Evolutionary conservation across 2,797 vertebrate species (phyloP).

Genomic region (Sebastes miniatus): DNA sequence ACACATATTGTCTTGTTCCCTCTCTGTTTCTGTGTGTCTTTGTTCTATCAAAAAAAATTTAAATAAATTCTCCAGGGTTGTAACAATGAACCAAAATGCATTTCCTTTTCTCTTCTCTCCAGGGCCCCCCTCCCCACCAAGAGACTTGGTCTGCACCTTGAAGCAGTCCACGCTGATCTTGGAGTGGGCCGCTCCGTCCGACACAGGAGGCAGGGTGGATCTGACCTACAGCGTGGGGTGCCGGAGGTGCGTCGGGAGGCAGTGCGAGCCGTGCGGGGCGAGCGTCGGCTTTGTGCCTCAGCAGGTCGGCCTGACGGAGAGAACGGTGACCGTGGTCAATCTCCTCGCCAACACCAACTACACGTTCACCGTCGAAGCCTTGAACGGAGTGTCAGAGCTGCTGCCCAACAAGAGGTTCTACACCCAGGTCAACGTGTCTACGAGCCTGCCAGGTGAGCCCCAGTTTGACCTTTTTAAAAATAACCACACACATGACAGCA

Average conservation of each 20-base stretch:
- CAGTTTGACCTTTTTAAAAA: background rate
- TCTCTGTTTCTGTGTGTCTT: background rate
- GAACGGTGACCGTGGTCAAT: constrained; percentile 89
- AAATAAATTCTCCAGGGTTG: background rate
- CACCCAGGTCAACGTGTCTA: constrained; percentile 89
- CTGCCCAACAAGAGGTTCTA: constrained; percentile 84
- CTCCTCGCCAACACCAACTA: constrained; percentile 91
- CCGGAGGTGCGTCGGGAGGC: constrained; percentile 73
- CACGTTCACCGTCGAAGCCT: constrained; percentile 88
- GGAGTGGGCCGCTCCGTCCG: constrained; percentile 87
- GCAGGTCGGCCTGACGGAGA: constrained; percentile 88
- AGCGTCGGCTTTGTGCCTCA: constrained; percentile 91
- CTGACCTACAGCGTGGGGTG: constrained; percentile 92
- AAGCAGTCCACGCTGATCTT: constrained; percentile 90
- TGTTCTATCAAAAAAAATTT: background rate
- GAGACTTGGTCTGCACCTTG: constrained; percentile 88
- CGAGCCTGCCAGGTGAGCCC: constrained; percentile 82
- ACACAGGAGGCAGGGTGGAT: constrained; percentile 87
- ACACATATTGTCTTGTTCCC: background rate
- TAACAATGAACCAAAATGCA: background rate
- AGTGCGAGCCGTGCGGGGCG: constrained; percentile 87
- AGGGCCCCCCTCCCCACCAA: constrained; percentile 92
- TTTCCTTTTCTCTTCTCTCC: background rate
- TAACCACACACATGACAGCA: background rate
- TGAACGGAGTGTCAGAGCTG: constrained; percentile 90